phyloP scores from a whole-genome alignment of 1,140 invertebrate genomes.

The Diplogasteroides magnus region DNA sequence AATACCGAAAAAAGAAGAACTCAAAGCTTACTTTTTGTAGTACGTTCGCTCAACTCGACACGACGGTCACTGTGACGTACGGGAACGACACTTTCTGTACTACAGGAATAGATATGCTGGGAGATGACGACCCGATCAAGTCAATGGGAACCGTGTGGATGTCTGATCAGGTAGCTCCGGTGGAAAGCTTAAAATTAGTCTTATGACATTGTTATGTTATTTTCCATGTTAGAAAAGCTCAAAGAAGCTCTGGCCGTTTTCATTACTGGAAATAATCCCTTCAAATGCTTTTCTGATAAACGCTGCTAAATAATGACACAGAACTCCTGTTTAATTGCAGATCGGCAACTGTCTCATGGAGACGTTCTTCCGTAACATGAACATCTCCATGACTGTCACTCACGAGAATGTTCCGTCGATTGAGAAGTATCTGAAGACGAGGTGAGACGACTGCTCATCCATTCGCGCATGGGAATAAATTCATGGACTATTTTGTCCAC shows the following conservation, averaged over 20 bases:
- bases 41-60: background rate
- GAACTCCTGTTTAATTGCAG: conserved; percentile 17
- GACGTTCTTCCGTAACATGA: conserved; percentile 13
- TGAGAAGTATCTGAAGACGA: conserved; percentile 22
- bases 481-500: too few species aligned
- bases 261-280: background rate
- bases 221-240: conserved; percentile 7
- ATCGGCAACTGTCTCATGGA: conserved; percentile 29
- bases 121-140: background rate
- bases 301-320: conserved; percentile 12
- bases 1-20: too few species aligned
- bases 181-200: too few species aligned
- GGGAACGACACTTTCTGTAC: background rate
- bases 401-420: conserved; percentile 18
- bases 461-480: too few species aligned
- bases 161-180: too few species aligned
- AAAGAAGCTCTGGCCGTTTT: conserved; percentile 7
- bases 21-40: background rate
- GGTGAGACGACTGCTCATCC: conserved; percentile 2
- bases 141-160: background rate
- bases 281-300: conserved; percentile 1
- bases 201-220: too few species aligned
- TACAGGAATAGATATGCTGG: too few species aligned
- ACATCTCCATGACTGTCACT: conserved; percentile 17
- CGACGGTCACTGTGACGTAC: background rate